Evolutionary conservation across 2,797 vertebrate genomes (phyloP).

Genomic region (Phalloptychus januarius): DNA sequence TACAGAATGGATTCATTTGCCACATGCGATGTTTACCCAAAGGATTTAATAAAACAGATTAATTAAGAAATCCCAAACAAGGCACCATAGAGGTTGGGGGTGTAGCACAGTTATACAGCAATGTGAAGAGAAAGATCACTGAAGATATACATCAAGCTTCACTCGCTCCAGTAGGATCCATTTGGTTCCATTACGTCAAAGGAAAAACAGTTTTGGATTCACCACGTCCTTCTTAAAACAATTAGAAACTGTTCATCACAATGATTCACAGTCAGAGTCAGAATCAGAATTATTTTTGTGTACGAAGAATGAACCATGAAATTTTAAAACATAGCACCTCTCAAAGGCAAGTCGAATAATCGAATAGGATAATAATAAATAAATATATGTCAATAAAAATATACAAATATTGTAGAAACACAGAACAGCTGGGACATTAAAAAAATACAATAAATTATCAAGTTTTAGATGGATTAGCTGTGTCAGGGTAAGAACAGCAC

Average conservation of each 20-base stretch:
- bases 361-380: too few species aligned
- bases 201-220: not conserved
- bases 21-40: not conserved
- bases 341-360: too few species aligned
- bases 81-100: not conserved
- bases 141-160: not conserved
- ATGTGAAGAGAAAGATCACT: not conserved
- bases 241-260: not conserved
- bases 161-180: not conserved
- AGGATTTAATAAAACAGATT: not conserved
- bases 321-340: too few species aligned
- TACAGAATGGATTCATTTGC: not conserved
- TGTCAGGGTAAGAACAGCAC: too few species aligned
- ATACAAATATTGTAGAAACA: too few species aligned
- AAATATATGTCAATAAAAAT: too few species aligned
- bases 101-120: not conserved
- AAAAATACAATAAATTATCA: too few species aligned
- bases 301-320: too few species aligned
- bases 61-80: not conserved
- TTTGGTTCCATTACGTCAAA: not conserved
- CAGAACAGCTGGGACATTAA: too few species aligned
- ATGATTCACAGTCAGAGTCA: too few species aligned
- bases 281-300: too few species aligned
- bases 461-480: too few species aligned
- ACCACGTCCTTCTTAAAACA: not conserved